Percentiles rank a stretch among this genome's conserved stretches.
phyloP scores from a whole-genome alignment of 2,797 vertebrate genomes.

The Chaunax sp. region DNA sequence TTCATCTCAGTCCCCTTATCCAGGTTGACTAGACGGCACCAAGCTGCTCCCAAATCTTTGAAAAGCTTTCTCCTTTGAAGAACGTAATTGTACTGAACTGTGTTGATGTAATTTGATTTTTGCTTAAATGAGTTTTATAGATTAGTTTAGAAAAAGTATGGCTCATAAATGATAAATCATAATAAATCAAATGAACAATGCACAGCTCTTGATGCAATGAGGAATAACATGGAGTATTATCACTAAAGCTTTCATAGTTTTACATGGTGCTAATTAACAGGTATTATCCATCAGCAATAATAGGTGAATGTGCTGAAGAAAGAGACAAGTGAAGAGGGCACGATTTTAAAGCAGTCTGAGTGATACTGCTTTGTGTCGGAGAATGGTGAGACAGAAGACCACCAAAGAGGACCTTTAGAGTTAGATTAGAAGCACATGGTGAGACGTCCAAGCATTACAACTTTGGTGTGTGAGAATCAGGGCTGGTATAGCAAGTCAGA shows the following conservation, averaged over 20 bases:
- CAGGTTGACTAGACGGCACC: not conserved
- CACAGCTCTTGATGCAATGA: too few species aligned
- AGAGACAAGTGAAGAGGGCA: too few species aligned
- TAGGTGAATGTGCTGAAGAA: too few species aligned
- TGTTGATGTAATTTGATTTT: too few species aligned
- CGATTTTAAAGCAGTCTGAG: constrained; percentile 17
- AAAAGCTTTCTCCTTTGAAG: too few species aligned
- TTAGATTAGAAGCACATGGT: constrained; percentile 75
- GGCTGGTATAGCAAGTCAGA: constrained; percentile 22
- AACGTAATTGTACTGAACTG: too few species aligned
- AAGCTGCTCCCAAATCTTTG: too few species aligned
- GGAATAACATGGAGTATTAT: not conserved
- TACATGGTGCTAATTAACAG: not conserved
- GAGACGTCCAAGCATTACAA: constrained; percentile 32
- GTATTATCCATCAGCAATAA: not conserved
- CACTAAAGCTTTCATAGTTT: not conserved
- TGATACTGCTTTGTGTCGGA: constrained; percentile 7
- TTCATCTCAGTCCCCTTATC: not conserved
- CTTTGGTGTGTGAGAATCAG: constrained; percentile 32
- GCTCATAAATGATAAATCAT: too few species aligned
- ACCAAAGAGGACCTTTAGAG: constrained; percentile 46
- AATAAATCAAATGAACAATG: too few species aligned
- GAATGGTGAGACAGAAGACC: constrained; percentile 49
- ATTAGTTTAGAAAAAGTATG: not conserved
- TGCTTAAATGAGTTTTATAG: too few species aligned